Evolutionary conservation across 2,113 vertebrate species (phyloP), one percentile per base, ranked within the genome.

Genomic region (Scomber scombrus): DNA sequence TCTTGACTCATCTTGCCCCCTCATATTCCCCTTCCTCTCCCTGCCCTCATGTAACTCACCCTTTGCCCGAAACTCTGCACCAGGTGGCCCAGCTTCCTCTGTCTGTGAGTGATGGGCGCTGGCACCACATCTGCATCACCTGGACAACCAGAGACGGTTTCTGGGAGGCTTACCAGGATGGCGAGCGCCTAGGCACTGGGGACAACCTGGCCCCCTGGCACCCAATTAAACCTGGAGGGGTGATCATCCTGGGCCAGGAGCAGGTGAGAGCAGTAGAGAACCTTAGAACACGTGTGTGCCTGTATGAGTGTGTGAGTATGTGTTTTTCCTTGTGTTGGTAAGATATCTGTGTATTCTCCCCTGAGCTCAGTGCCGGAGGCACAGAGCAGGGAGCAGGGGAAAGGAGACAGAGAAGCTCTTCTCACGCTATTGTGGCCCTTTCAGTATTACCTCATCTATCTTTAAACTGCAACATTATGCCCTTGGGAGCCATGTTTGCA

Each of bases 181-280:
- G 98, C 3, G 97, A 99, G 94, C 96, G 96, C 46, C 96, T 97
- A 2, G 98, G 98, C 86, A 97, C 96, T 0, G 98, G 98, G 78
- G 98, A 99, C 86, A 99, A 99, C 92, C 92, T 99, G 89, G 98
- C 98, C 88, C 98, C 98, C 26, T 99, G 98, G 98, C 98, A 99
- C 88, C 98, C 98, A 90, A 98, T 99, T 96, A 99, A 99, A 94
- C 96, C 97, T 16, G 97, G 97, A 63, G 98, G 98, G 70, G 96
- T 98, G 82, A 95, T 99, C 87, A 97, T 99, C 90, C 95, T 99
- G 45, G 98, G 98, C 31, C 98, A 99, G 91, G 98, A 99, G 74
- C 98, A 99, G 97, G 98, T 99, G 89, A 94, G 98, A 23, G 47
- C 61, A 50, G 26, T 3, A 29, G 47, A 49, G 10, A 18, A n/a